These are phyloP conservation scores for Grus americana DNA, from an alignment of 2,113 vertebrate genomes.

Conservation along the genomic window DNA sequence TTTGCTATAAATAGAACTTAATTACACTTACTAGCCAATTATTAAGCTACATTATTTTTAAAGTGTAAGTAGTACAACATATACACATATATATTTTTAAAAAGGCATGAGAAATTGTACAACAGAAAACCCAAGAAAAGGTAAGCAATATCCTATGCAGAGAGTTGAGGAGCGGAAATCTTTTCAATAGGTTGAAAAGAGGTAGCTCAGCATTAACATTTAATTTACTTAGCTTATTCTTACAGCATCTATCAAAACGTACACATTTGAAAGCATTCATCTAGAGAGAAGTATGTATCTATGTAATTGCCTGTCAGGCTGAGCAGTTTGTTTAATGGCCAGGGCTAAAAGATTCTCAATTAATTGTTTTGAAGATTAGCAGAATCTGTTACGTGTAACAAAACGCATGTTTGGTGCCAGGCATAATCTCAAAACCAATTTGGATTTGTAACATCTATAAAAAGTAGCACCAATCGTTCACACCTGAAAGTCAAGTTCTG, in stretches of 20 bases:
- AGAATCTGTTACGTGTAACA: slow-evolving; percentile 4
- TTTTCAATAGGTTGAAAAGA: not conserved
- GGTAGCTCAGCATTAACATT: not conserved
- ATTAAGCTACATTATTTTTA: not conserved
- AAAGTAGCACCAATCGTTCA: not conserved
- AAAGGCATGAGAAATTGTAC: not conserved
- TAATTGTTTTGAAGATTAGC: slow-evolving; percentile 60
- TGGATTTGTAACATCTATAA: not conserved
- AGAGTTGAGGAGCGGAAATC: not conserved
- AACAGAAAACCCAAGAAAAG: not conserved
- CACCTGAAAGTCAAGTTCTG: not conserved
- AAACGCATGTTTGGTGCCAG: not conserved
- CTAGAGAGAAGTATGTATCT: not conserved
- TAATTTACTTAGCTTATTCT: not conserved
- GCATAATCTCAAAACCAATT: not conserved
- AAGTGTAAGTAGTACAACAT: not conserved
- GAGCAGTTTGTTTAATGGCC: slow-evolving; percentile 52
- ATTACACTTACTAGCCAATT: not conserved
- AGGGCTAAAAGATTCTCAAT: slow-evolving; percentile 54
- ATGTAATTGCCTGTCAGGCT: not conserved
- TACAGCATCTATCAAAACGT: not conserved
- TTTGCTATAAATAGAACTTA: not conserved
- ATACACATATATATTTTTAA: not conserved
- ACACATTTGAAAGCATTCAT: not conserved
- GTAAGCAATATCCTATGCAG: not conserved